Conservation (phyloP, 2,797 vertebrate genomes). For the Alca torda region DNA sequence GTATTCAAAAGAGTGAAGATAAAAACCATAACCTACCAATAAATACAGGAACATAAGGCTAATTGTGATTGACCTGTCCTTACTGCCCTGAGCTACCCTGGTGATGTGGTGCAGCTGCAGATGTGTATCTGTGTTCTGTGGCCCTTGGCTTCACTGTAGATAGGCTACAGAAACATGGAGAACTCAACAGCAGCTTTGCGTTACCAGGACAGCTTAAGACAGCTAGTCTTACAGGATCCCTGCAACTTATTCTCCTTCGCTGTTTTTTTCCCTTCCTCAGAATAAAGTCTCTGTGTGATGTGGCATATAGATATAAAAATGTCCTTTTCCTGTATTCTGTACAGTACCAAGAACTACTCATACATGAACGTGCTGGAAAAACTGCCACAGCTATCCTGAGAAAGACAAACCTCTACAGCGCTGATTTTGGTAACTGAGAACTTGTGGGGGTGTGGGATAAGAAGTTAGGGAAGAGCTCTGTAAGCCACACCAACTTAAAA, state of each 20-base stretch:
- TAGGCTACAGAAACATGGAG: not conserved
- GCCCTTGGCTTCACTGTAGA: not conserved
- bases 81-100: not conserved
- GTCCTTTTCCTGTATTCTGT: not conserved
- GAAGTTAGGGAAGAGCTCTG: not conserved
- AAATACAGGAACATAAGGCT: not conserved
- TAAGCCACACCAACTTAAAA: not conserved
- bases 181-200: not conserved
- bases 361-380: not conserved
- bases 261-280: not conserved
- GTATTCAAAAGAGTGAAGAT: not conserved
- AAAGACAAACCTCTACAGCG: not conserved
- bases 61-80: not conserved
- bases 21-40: not conserved
- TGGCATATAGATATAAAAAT: not conserved
- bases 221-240: not conserved
- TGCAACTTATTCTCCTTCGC: not conserved
- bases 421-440: not conserved
- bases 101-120: not conserved
- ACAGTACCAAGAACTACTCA: not conserved
- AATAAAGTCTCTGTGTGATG: not conserved
- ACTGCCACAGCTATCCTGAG: not conserved
- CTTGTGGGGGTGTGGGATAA: not conserved
- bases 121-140: not conserved
- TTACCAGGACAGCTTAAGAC: not conserved